A percentile compares a stretch with the other conserved stretches of the same genome.
phyloP scores from a whole-genome alignment of 2,888 invertebrate genomes.

The Acanthopleura granulata region DNA sequence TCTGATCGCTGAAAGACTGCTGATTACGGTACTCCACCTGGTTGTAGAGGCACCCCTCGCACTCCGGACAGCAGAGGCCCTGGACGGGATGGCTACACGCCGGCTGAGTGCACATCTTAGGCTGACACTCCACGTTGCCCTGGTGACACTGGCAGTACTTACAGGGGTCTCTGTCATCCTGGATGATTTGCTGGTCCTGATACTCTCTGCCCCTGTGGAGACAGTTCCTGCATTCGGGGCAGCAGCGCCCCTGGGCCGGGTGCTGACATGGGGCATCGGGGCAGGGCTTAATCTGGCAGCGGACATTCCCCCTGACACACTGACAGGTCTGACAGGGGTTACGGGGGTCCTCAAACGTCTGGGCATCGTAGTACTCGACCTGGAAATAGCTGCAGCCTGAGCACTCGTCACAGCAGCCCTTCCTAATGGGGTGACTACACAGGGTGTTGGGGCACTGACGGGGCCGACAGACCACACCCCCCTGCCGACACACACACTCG shows the following conservation, averaged over 20 bases:
- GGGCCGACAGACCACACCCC: slow-evolving; percentile 45
- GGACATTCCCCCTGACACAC: slow-evolving; percentile 38
- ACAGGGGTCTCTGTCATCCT: slow-evolving; percentile 30
- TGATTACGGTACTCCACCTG: slow-evolving; percentile 20
- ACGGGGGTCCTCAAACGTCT: slow-evolving; percentile 35
- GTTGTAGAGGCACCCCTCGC: slow-evolving; percentile 22
- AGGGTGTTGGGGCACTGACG: slow-evolving; percentile 41
- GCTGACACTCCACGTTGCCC: slow-evolving; percentile 27
- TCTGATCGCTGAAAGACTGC: slow-evolving; percentile 20
- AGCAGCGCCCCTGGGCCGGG: slow-evolving; percentile 43
- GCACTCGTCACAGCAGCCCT: slow-evolving; percentile 54
- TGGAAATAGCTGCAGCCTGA: slow-evolving; percentile 48
- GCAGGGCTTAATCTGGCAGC: slow-evolving; percentile 32
- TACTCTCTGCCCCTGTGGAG: slow-evolving; percentile 31
- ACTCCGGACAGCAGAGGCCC: slow-evolving; percentile 33
- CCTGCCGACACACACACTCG: slow-evolving; percentile 53
- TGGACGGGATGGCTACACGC: slow-evolving; percentile 26
- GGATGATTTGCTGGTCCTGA: slow-evolving; percentile 35
- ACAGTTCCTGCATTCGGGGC: slow-evolving; percentile 48
- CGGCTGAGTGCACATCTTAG: slow-evolving; percentile 20
- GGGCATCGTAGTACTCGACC: slow-evolving; percentile 34
- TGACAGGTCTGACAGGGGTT: slow-evolving; percentile 43
- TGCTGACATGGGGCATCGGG: slow-evolving; percentile 42
- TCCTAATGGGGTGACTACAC: slow-evolving; percentile 47
- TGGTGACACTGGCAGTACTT: slow-evolving; percentile 30